A percentile compares a stretch with the other conserved stretches of the same genome.
Conservation (phyloP, 2,888 invertebrate genomes). For the Acleris emargana region DNA sequence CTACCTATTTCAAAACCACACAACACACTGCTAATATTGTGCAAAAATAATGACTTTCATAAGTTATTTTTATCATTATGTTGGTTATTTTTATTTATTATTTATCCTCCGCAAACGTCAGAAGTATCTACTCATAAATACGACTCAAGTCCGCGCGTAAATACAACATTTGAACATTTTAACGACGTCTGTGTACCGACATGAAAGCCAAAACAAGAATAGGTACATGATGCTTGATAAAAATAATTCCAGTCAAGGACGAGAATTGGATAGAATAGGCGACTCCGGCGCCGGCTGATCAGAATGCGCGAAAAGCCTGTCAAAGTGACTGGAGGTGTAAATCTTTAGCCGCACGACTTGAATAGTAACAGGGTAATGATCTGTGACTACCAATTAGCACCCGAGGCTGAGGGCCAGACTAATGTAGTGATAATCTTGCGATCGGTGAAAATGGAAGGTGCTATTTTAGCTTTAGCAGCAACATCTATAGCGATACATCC, state of each 20-base stretch:
- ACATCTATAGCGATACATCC: no score
- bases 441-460: not conserved
- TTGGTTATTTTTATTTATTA: no score
- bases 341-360: constrained; percentile 19
- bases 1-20: no score
- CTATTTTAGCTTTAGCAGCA: no score
- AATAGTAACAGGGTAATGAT: constrained; percentile 19
- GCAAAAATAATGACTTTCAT: no score
- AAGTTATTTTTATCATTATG: no score
- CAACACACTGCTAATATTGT: no score
- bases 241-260: constrained; percentile 33
- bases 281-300: constrained; percentile 15
- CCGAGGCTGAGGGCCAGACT: constrained; percentile 2
- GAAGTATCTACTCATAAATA: not conserved
- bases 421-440: not conserved
- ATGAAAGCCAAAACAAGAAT: constrained; percentile 20
- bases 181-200: constrained; percentile 21
- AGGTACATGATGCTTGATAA: constrained; percentile 16
- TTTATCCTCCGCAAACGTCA: no score
- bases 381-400: constrained; percentile 25
- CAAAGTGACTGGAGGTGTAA: constrained; percentile 20
- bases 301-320: constrained; percentile 16
- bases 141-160: constrained; percentile 7
- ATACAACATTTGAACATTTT: constrained; percentile 20
- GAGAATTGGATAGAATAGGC: not conserved